These are phyloP conservation scores for Salpingus planirostris DNA, from an alignment of 2,888 invertebrate species.

Conservation along the genomic window DNA sequence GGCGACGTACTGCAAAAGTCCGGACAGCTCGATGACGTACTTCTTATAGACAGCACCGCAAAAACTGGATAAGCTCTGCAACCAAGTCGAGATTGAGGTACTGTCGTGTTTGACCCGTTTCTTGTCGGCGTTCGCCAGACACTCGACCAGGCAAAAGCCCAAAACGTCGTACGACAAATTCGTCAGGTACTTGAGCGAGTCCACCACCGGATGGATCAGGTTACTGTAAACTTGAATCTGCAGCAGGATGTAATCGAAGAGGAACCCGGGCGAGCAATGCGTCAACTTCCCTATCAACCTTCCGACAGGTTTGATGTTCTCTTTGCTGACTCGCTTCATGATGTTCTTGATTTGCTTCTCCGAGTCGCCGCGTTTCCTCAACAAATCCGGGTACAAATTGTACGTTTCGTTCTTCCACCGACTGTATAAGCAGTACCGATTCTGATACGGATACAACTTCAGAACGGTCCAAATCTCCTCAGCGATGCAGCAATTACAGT, in stretches of 20 bases:
- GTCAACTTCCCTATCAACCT: constrained; percentile 93
- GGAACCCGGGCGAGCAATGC: constrained; percentile 88
- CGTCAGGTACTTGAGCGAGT: constrained; percentile 93
- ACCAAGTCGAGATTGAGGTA: constrained; percentile 87
- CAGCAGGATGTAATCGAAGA: constrained; percentile 79
- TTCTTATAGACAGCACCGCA: constrained; percentile 96
- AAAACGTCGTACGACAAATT: constrained; percentile 92
- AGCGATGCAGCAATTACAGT: constrained; percentile 91
- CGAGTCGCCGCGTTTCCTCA: constrained; percentile 76
- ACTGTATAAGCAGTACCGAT: constrained; percentile 77
- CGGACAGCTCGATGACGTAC: constrained; percentile 91
- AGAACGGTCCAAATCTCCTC: constrained; percentile 93
- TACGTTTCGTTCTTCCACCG: constrained; percentile 94
- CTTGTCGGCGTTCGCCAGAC: constrained; percentile 70
- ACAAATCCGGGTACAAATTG: constrained; percentile 70
- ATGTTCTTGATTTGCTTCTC: constrained; percentile 89
- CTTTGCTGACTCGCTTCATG: constrained; percentile 96
- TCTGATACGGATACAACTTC: constrained; percentile 78
- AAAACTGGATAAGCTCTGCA: constrained; percentile 90
- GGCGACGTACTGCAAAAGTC: constrained; percentile 91
- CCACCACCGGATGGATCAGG: constrained; percentile 75
- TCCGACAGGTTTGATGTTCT: constrained; percentile 95
- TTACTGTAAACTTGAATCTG: constrained; percentile 42
- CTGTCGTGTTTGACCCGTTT: constrained; percentile 78
- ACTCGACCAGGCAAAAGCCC: constrained; percentile 91